Evolutionary conservation across 37 sponge, comb jelly and placozoan genomes (phyloP).

Genomic region (Crambe crambe): DNA sequence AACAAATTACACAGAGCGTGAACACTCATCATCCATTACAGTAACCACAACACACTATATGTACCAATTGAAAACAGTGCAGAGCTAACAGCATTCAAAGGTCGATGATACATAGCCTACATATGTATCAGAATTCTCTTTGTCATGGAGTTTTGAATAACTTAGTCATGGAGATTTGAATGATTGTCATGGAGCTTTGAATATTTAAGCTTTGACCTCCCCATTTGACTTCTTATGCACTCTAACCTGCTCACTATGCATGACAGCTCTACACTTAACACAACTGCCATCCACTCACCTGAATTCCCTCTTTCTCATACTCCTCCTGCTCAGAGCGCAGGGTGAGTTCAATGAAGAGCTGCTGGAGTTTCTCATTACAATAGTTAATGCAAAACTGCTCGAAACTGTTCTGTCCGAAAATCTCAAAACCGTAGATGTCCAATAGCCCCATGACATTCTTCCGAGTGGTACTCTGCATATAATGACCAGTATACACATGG

Average conservation of each 20-base stretch:
- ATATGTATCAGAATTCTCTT: too few relatives aligned
- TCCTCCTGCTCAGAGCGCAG: conserved; percentile 86
- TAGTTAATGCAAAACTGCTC: conserved; percentile 95
- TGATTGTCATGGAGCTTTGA: too few relatives aligned
- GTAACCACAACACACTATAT: neutral
- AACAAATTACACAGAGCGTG: neutral
- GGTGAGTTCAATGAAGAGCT: conserved; percentile 86
- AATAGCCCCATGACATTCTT: conserved; percentile 74
- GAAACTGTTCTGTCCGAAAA: conserved; percentile 69
- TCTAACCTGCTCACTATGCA: neutral
- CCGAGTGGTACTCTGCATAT: conserved; percentile 28
- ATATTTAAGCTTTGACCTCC: neutral
- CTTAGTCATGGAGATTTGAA: too few relatives aligned
- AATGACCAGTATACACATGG: neutral
- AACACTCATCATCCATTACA: neutral
- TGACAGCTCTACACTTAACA: neutral
- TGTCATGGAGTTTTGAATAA: too few relatives aligned
- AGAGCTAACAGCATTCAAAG: too few relatives aligned
- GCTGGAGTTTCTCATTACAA: conserved; percentile 92
- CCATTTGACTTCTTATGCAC: neutral
- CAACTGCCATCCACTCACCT: conserved; percentile 38
- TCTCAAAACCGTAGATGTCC: conserved; percentile 93
- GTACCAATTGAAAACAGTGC: neutral
- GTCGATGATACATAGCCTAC: too few relatives aligned
- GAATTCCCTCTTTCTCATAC: conserved; percentile 76